phyloP scores from a whole-genome alignment of 2,888 invertebrate species.

The Eudemis profundana region DNA sequence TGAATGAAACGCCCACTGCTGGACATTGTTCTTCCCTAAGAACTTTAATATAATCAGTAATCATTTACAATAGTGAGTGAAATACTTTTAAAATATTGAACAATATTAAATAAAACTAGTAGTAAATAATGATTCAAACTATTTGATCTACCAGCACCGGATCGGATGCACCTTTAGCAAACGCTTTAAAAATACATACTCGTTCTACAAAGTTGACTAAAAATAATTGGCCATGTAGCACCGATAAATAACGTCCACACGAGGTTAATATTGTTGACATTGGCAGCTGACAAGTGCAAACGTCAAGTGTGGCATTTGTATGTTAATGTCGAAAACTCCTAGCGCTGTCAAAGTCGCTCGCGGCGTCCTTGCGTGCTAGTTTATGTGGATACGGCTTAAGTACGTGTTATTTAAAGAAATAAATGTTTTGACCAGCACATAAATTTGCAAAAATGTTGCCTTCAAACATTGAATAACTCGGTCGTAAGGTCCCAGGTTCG shows the following conservation, averaged over 20 bases:
- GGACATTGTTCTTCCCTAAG: too few species aligned
- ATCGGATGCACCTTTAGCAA: constrained; percentile 23
- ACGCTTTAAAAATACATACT: constrained; percentile 10
- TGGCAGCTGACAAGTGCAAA: constrained; percentile 64
- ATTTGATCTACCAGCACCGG: background rate
- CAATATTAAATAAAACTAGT: background rate
- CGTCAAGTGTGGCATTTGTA: constrained; percentile 68
- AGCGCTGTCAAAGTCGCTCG: constrained; percentile 71
- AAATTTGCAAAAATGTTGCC: too few species aligned
- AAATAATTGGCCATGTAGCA: constrained; percentile 22
- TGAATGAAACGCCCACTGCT: too few species aligned
- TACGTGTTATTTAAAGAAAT: background rate
- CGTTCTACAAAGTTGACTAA: constrained; percentile 17
- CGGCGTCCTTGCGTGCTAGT: constrained; percentile 58
- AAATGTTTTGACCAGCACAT: too few species aligned
- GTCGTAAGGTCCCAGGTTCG: too few species aligned
- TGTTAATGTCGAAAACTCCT: constrained; percentile 77
- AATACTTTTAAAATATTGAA: too few species aligned
- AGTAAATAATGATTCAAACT: background rate
- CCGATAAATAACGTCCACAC: constrained; percentile 25
- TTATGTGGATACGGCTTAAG: constrained; percentile 57
- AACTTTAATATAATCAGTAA: too few species aligned
- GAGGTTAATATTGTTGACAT: constrained; percentile 49
- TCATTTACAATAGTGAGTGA: too few species aligned
- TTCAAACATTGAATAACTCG: too few species aligned